A percentile compares a stretch with the other conserved stretches of the same genome.
Conservation (phyloP, 2,888 invertebrate species). For the Antheraea assamensis region DNA sequence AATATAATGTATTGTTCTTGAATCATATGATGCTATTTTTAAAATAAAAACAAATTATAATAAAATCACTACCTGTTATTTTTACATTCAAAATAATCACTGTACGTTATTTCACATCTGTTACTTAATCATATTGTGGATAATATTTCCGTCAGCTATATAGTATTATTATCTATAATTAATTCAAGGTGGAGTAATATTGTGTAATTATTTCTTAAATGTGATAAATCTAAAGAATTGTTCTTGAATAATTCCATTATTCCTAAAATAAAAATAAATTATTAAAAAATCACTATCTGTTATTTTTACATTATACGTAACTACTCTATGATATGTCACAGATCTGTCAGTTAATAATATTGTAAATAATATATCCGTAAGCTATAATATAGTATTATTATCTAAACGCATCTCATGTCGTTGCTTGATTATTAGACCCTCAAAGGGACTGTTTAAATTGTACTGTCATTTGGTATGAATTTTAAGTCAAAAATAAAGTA, state of each 20-base stretch:
- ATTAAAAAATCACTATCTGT: not conserved
- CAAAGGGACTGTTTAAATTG: constrained; percentile 38
- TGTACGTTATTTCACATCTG: constrained; percentile 25
- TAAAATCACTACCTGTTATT: not conserved
- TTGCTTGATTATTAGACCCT: constrained; percentile 42
- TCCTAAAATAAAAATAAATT: not conserved
- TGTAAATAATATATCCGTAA: constrained; percentile 50
- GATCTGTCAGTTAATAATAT: constrained; percentile 19
- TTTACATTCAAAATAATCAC: constrained; percentile 22
- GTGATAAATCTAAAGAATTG: not conserved
- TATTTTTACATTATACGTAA: constrained; percentile 19
- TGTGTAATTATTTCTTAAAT: not conserved
- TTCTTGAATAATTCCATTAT: not conserved
- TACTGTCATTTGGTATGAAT: constrained; percentile 49
- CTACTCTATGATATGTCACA: constrained; percentile 27
- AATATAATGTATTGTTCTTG: not conserved
- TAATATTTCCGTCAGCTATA: constrained; percentile 39
- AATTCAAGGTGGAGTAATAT: too few species aligned
- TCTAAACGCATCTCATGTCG: constrained; percentile 44
- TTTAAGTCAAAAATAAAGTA: constrained; percentile 68
- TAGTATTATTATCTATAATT: constrained; percentile 36
- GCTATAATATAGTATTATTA: constrained; percentile 29
- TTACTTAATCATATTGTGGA: constrained; percentile 38
- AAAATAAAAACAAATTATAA: not conserved
- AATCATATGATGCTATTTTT: not conserved